Evolutionary conservation across 2,797 vertebrate genomes (phyloP).

Genomic region (Heterohyrax brucei): DNA sequence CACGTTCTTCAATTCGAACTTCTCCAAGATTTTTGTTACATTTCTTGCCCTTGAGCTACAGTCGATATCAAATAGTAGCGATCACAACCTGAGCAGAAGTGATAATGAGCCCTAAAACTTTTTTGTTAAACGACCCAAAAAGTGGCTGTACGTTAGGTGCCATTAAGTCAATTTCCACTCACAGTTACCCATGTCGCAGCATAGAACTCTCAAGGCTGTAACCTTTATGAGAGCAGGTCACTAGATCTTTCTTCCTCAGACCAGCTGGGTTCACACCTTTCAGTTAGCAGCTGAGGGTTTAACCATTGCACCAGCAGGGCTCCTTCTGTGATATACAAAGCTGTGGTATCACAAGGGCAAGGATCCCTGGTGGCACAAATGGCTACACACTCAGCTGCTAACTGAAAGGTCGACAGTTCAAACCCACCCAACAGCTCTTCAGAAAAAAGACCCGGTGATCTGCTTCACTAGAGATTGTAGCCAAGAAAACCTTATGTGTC

Average conservation of each 20-base stretch:
- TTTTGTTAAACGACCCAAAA: conserved; percentile 15
- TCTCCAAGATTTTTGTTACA: background rate
- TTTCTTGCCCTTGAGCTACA: background rate
- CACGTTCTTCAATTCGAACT: background rate
- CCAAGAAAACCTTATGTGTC: background rate
- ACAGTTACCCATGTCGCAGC: too few species aligned
- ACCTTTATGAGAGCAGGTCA: background rate
- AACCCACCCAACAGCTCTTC: background rate
- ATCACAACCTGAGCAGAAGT: conserved; percentile 24
- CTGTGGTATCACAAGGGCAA: background rate
- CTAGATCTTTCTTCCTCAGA: background rate
- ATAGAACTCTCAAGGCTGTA: too few species aligned
- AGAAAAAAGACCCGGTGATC: background rate
- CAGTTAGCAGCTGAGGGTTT: background rate
- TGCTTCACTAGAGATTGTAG: background rate
- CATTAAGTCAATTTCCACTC: too few species aligned
- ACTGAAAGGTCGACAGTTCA: background rate
- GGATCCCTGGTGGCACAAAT: background rate
- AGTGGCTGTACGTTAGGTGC: background rate
- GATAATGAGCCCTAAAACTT: background rate
- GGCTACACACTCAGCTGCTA: background rate
- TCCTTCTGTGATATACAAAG: background rate
- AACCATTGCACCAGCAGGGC: background rate
- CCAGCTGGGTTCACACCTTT: background rate
- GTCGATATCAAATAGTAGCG: background rate